Evolutionary conservation across 2,888 invertebrate species (phyloP).

Genomic region (Fragum fragum): DNA sequence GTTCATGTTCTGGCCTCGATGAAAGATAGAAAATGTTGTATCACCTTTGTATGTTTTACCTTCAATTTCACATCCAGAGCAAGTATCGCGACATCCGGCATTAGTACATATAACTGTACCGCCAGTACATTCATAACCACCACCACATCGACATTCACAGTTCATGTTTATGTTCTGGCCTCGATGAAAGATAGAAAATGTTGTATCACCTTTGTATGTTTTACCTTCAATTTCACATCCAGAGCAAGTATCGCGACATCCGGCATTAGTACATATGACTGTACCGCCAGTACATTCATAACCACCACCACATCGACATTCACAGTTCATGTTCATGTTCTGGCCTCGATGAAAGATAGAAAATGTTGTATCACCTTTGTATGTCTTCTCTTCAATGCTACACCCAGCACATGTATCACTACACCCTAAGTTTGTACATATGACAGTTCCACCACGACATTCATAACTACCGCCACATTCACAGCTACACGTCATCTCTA

Average conservation of each 20-base stretch:
- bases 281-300: slow-evolving; percentile 78
- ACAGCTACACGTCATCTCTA: slow-evolving; percentile 63
- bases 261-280: slow-evolving; percentile 37
- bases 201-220: slow-evolving; percentile 54
- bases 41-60: slow-evolving; percentile 52
- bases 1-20: slow-evolving; percentile 45
- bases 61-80: slow-evolving; percentile 68
- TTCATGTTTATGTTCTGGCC: slow-evolving; percentile 43
- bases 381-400: slow-evolving; percentile 33
- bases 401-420: slow-evolving; percentile 45
- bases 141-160: slow-evolving; percentile 66
- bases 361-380: slow-evolving; percentile 43
- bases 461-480: slow-evolving; percentile 59
- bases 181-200: slow-evolving; percentile 55
- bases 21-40: slow-evolving; percentile 50
- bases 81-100: slow-evolving; percentile 55
- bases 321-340: slow-evolving; percentile 53
- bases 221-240: slow-evolving; percentile 48
- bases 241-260: slow-evolving; percentile 45
- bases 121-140: slow-evolving; percentile 49
- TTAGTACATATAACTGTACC: slow-evolving; percentile 44
- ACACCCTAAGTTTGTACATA: slow-evolving; percentile 33
- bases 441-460: slow-evolving; percentile 33
- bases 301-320: slow-evolving; percentile 77
- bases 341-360: slow-evolving; percentile 47